Conservation (phyloP, 2,888 invertebrate species). For the Idaea biselata region DNA sequence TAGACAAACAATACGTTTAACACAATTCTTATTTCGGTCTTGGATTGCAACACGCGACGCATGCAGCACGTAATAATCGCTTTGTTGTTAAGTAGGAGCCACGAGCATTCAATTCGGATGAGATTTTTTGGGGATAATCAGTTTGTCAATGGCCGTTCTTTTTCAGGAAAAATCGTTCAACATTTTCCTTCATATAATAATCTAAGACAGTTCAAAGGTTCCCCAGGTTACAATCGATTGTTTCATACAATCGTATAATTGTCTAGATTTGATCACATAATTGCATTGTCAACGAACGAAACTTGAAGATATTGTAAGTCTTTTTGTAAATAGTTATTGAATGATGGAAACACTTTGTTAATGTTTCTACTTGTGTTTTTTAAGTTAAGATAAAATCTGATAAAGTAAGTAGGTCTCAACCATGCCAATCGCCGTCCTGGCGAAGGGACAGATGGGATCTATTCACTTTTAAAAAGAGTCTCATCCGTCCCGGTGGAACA, state of each 20-base stretch:
- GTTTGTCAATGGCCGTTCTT: not conserved
- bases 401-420: too few relatives aligned
- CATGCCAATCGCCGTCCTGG: too few relatives aligned
- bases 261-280: not conserved
- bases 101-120: not conserved
- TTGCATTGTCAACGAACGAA: not conserved
- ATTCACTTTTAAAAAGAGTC: too few relatives aligned
- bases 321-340: not conserved
- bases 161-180: not conserved
- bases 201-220: not conserved
- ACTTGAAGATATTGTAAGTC: not conserved
- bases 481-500: too few relatives aligned
- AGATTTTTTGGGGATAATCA: not conserved
- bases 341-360: not conserved
- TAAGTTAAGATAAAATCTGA: not conserved
- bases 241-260: not conserved
- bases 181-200: not conserved
- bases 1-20: constrained; percentile 43
- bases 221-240: not conserved
- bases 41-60: constrained; percentile 37
- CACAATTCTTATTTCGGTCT: constrained; percentile 38
- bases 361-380: not conserved
- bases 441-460: too few relatives aligned
- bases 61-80: constrained; percentile 16
- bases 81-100: not conserved